Evolutionary conservation across 1,140 invertebrate species (phyloP), one percentile per base, ranked within the genome.

Genomic region (Hylaeus anthracinus): DNA sequence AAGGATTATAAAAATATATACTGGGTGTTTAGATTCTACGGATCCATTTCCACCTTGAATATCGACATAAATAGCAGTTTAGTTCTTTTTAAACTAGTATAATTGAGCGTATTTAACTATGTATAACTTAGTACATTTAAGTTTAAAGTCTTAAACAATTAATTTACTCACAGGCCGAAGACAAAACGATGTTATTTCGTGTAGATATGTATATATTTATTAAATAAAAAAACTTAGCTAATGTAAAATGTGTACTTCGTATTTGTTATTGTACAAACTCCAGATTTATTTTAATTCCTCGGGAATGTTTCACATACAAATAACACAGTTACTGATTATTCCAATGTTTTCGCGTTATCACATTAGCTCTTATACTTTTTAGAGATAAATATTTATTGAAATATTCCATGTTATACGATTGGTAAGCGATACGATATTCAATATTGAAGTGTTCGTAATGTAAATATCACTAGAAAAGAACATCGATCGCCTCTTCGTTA

Each of bases 401-500:
- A 45, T 69, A 60, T 67, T 75, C 56, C 39, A 61, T 15, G 37
- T 69, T 53, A 69, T n/a, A 80, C 6, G 51, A 69, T 12, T 51
- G 45, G n/a, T 39, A 60, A 67, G 12, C 15, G 37, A 53, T 73
- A 73, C 41, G 55, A 53, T 39, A 15, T 64, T 72, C 48, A 72
- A 39, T 72, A 58, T 56, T 53, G n/a, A n/a, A 26, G 8, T 12
- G 51, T 67, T 51, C 12, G 12, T 48, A 55, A 79, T 69, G 73
- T 45, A 72, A 63, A 70, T 81, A 83, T 55, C 12, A 26, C 71
- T 72, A 43, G 80, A 64, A 85, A 86, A 72, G 39, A 61, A 71
- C 56, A 61, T 26, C 45, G 6, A 39, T 67, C 55, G 39, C 37
- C 26, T 43, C 72, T 83, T 83, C 58, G 81, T 90, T 86, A 91